These are phyloP conservation scores for Acromyrmex heyeri DNA, from an alignment of 1,140 invertebrate species.

Conservation along the genomic window DNA sequence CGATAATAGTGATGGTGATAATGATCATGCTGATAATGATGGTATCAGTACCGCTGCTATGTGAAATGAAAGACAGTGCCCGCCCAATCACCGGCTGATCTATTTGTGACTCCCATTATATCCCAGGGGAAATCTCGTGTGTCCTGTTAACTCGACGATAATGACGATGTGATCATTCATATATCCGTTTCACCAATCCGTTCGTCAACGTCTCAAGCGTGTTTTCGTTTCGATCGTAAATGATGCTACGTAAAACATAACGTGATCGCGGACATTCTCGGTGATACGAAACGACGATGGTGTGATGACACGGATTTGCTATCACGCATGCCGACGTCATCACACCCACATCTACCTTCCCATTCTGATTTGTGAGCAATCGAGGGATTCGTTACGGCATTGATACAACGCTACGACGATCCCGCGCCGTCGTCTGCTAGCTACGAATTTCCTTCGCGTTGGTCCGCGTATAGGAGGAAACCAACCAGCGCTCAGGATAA, in stretches of 20 bases:
- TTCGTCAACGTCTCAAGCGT: background rate
- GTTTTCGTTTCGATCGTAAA: background rate
- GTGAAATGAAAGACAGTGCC: constrained; percentile 48
- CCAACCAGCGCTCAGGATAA: constrained; percentile 16
- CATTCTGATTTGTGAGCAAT: background rate
- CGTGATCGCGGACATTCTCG: constrained; percentile 7
- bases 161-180: background rate
- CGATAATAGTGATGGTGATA: background rate
- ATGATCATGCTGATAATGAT: background rate
- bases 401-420: background rate
- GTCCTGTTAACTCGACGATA: background rate
- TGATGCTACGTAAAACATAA: background rate
- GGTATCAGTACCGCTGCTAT: constrained; percentile 50
- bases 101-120: background rate
- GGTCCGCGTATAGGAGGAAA: constrained; percentile 3
- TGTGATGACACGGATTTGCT: constrained; percentile 31
- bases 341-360: background rate
- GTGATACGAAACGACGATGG: constrained; percentile 11
- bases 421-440: background rate
- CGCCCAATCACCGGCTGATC: constrained; percentile 66
- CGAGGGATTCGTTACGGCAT: background rate
- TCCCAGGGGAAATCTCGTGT: background rate
- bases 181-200: background rate
- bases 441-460: constrained; percentile 9
- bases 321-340: constrained; percentile 42